phyloP scores from a whole-genome alignment of 2,113 vertebrate species.

The Crotalus viridis region DNA sequence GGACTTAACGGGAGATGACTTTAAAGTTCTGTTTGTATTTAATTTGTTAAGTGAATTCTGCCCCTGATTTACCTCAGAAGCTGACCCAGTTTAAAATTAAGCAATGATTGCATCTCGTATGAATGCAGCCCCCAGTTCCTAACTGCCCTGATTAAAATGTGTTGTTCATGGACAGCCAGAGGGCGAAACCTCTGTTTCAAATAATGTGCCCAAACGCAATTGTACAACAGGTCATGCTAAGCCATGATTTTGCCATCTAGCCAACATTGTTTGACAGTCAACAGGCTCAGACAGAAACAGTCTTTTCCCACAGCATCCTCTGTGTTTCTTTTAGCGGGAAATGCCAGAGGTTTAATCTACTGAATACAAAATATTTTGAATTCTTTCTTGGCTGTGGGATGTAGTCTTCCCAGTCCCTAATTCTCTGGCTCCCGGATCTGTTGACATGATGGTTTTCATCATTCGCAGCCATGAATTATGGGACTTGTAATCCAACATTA shows the following conservation, averaged over 20 bases:
- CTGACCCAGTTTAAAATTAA: background rate
- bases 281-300: background rate
- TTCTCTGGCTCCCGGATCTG: background rate
- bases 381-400: background rate
- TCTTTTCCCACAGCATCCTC: background rate
- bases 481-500: background rate
- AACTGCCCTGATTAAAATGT: background rate
- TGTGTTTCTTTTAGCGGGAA: background rate
- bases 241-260: background rate
- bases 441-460: background rate
- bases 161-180: background rate
- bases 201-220: background rate
- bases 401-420: background rate
- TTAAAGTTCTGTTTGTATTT: background rate
- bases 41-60: background rate
- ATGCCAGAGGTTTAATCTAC: background rate
- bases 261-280: background rate
- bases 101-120: background rate
- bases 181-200: background rate
- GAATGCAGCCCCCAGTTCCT: background rate
- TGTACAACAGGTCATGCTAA: background rate
- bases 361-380: background rate
- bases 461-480: background rate
- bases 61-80: background rate
- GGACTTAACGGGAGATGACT: fast-evolving